These are phyloP conservation scores for Mormyrus proboscirostris DNA, from an alignment of 2,797 vertebrate species.

Conservation along the genomic window DNA sequence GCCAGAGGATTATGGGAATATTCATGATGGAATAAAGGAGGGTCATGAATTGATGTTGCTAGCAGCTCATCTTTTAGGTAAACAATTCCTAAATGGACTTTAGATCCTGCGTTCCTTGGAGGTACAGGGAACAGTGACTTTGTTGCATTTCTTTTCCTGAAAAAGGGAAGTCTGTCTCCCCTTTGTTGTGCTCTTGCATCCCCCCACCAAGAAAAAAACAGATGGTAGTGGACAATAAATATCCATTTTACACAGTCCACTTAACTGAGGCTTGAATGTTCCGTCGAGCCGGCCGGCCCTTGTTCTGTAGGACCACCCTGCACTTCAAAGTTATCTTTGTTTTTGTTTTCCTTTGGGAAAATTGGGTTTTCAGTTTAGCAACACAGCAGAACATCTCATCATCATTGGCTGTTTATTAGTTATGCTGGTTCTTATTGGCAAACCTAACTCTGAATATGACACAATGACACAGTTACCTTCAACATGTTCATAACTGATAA, in stretches of 20 bases:
- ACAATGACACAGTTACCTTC: not conserved
- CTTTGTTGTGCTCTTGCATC: constrained; percentile 40
- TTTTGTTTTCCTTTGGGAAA: not conserved
- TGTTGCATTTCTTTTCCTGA: constrained; percentile 42
- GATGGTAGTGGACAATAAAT: constrained; percentile 57
- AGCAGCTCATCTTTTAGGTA: constrained; percentile 90
- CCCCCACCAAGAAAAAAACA: constrained; percentile 55
- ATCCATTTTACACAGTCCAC: constrained; percentile 53
- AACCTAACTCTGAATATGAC: not conserved
- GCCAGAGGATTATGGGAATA: constrained; percentile 91
- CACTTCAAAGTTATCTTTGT: not conserved
- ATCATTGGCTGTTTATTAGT: not conserved
- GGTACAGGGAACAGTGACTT: constrained; percentile 49
- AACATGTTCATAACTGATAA: not conserved
- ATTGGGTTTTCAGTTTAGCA: not conserved
- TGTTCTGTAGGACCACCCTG: not conserved
- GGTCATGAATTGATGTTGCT: constrained; percentile 78
- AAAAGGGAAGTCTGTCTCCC: constrained; percentile 56
- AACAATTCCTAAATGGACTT: constrained; percentile 78
- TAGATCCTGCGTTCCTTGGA: constrained; percentile 49
- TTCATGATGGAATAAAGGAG: constrained; percentile 87
- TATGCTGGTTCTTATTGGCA: not conserved
- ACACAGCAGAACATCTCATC: not conserved
- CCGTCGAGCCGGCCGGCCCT: not conserved
- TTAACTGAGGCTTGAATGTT: not conserved